phyloP scores from a whole-genome alignment of 2,797 vertebrate genomes.

The Gymnocypris eckloni region DNA sequence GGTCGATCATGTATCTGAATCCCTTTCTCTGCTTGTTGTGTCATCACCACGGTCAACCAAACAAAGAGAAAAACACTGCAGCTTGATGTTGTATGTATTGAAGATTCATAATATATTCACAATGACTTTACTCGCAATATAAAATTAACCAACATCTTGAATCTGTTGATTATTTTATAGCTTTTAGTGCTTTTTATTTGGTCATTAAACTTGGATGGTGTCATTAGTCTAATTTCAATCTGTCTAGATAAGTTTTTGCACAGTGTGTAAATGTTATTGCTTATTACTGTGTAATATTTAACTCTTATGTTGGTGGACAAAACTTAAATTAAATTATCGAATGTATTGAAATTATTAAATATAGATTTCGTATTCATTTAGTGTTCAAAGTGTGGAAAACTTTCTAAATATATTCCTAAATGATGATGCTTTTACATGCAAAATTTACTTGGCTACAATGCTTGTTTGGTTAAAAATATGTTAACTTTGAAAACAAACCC shows the following conservation, averaged over 20 bases:
- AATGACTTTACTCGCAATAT: neutral
- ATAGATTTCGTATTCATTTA: neutral
- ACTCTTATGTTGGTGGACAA: neutral
- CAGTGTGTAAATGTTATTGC: neutral
- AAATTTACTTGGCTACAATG: neutral
- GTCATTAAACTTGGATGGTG: neutral
- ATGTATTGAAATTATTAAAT: neutral
- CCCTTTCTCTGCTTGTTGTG: conserved; percentile 31
- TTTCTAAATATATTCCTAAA: neutral
- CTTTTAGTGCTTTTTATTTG: neutral
- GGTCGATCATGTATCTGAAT: conserved; percentile 26
- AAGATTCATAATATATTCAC: neutral
- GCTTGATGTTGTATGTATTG: neutral
- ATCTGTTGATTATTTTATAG: neutral
- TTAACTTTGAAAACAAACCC: neutral
- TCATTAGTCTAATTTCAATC: neutral
- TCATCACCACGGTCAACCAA: neutral
- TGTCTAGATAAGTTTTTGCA: neutral
- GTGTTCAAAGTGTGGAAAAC: neutral
- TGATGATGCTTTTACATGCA: neutral
- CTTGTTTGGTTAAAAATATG: neutral
- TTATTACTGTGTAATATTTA: neutral
- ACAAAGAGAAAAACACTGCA: neutral
- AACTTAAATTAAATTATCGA: neutral
- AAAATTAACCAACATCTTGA: neutral